These are phyloP conservation scores for Maylandia zebra DNA, from an alignment of 2,113 vertebrate genomes.

Conservation along the genomic window DNA sequence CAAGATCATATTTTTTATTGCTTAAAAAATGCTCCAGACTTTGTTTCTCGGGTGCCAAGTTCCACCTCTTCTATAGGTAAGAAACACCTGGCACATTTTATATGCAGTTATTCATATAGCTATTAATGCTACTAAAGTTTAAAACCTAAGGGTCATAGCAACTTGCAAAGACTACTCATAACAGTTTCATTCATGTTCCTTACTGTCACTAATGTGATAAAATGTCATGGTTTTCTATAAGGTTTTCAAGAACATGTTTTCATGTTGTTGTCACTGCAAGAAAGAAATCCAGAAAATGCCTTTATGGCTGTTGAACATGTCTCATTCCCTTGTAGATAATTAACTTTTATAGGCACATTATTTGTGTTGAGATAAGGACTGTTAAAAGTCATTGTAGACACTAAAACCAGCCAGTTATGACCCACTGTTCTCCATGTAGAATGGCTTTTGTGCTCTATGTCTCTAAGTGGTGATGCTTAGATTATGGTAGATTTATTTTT, in stretches of 20 bases:
- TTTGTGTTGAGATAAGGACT: slow-evolving; percentile 75
- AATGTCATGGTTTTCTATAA: not conserved
- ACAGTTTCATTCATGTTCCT: not conserved
- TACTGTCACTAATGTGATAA: not conserved
- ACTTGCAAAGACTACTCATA: not conserved
- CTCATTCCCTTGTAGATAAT: slow-evolving; percentile 67
- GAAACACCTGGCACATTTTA: not conserved
- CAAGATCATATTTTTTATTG: not conserved
- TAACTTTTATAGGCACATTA: slow-evolving; percentile 71
- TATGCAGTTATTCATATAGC: not conserved
- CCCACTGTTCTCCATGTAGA: not conserved
- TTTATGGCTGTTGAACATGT: slow-evolving; percentile 35
- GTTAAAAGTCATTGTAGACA: slow-evolving; percentile 44
- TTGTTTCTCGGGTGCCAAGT: not conserved
- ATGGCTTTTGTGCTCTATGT: not conserved
- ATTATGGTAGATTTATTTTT: slow-evolving; percentile 6
- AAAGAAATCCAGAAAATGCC: slow-evolving; percentile 12
- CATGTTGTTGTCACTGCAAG: not conserved
- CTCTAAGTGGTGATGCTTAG: not conserved
- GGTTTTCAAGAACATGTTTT: not conserved
- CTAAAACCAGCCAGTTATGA: slow-evolving; percentile 20
- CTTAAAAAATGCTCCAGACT: not conserved
- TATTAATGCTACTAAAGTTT: not conserved
- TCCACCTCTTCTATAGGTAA: not conserved
- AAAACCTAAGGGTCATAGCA: not conserved